A percentile compares a stretch with the other conserved stretches of the same genome.
These are phyloP conservation scores for Sternarchorhynchus goeldii DNA, from an alignment of 2,797 vertebrate species.

Conservation along the genomic window DNA sequence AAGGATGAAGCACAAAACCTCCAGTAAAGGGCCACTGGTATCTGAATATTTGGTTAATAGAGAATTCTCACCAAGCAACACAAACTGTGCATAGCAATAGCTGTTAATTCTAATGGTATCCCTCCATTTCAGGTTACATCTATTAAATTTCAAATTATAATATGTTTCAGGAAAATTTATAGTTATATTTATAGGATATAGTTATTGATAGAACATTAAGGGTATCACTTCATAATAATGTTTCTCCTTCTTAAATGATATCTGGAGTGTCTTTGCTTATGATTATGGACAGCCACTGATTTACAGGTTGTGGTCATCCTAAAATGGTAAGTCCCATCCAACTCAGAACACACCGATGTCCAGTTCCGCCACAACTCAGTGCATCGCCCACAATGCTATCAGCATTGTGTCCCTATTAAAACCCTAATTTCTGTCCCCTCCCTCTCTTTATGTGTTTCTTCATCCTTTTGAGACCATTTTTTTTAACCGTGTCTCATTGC, in stretches of 20 bases:
- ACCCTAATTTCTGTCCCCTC: conserved; percentile 55
- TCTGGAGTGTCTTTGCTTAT: no score
- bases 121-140: no score
- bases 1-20: background rate
- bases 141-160: no score
- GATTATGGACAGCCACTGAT: no score
- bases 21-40: background rate
- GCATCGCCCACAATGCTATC: conserved; percentile 68
- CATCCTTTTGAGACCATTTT: conserved; percentile 72
- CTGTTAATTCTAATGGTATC: no score
- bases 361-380: background rate
- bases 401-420: conserved; percentile 64
- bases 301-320: no score
- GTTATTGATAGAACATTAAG: background rate
- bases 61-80: no score
- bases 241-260: background rate
- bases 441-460: conserved; percentile 71
- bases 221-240: background rate
- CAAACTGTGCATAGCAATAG: no score
- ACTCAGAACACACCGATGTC: background rate
- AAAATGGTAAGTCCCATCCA: no score
- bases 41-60: no score
- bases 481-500: conserved; percentile 76
- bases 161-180: background rate
- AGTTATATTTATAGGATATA: background rate